These are phyloP conservation scores for Euplagia quadripunctaria DNA, from an alignment of 2,888 invertebrate species.

Conservation along the genomic window DNA sequence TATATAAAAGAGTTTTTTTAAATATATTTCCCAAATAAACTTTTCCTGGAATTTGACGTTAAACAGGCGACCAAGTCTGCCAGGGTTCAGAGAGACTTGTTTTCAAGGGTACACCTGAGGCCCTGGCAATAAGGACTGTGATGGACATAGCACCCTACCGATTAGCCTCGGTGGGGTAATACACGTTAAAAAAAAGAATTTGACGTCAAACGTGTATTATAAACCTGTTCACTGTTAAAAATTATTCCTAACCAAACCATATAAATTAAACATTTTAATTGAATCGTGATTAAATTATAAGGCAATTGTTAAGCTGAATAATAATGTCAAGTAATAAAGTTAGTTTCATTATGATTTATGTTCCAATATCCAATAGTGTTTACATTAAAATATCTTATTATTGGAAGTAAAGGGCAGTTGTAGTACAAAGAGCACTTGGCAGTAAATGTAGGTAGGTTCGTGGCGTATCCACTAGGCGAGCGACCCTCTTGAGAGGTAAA, in stretches of 20 bases:
- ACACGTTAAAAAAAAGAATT: not conserved
- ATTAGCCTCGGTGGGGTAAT: too few species aligned
- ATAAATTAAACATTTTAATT: not conserved
- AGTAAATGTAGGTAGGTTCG: slow-evolving; percentile 30
- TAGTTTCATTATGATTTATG: not conserved
- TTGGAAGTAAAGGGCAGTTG: slow-evolving; percentile 9
- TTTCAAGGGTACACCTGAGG: too few species aligned
- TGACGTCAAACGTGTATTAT: not conserved
- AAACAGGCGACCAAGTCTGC: too few species aligned
- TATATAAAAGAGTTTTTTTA: not conserved
- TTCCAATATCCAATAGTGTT: not conserved
- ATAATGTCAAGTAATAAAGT: not conserved
- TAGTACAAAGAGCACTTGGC: slow-evolving; percentile 5
- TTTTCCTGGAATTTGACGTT: too few species aligned
- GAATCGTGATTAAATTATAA: not conserved
- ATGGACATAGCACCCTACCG: too few species aligned
- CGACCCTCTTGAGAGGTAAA: slow-evolving; percentile 73
- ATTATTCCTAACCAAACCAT: not conserved
- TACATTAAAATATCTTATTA: not conserved
- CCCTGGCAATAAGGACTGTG: too few species aligned
- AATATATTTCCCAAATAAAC: not conserved
- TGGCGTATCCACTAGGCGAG: slow-evolving; percentile 74
- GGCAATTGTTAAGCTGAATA: not conserved
- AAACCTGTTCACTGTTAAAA: not conserved
- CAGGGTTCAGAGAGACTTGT: too few species aligned